phyloP scores from a whole-genome alignment of 2,113 vertebrate species.

The Lonchura striata region DNA sequence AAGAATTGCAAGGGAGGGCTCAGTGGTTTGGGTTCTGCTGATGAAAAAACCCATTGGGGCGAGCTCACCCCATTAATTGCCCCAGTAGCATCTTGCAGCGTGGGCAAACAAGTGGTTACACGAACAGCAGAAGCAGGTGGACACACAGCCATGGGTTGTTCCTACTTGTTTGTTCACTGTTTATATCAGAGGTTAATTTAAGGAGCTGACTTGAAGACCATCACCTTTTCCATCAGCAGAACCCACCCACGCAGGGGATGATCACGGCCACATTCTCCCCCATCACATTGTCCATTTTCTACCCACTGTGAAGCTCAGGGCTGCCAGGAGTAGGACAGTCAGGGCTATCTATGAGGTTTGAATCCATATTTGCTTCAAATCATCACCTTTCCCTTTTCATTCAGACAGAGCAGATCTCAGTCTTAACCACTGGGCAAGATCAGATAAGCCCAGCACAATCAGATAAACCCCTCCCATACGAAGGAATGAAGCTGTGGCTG shows the following conservation, averaged over 20 bases:
- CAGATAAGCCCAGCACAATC: neutral
- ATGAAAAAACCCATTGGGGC: slow-evolving; percentile 20
- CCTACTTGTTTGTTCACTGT: neutral
- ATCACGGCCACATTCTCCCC: neutral
- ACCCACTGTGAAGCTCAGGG: neutral
- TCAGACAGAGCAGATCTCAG: neutral
- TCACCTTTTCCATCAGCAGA: neutral
- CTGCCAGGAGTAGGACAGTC: neutral
- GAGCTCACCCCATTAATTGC: neutral
- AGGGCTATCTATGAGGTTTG: neutral
- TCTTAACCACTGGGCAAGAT: neutral
- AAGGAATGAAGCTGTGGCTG: neutral
- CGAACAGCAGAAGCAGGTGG: neutral
- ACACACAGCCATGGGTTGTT: neutral
- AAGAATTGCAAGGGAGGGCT: neutral
- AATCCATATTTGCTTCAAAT: neutral
- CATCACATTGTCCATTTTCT: accelerated
- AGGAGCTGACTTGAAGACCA: neutral
- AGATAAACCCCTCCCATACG: neutral
- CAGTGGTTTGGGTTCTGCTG: neutral
- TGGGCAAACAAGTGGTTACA: neutral
- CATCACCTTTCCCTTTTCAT: neutral
- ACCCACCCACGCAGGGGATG: accelerated
- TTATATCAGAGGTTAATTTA: neutral
- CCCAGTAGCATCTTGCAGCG: neutral